These are phyloP conservation scores for Diplazon laetatorius DNA, from an alignment of 2,888 invertebrate species.

Conservation along the genomic window DNA sequence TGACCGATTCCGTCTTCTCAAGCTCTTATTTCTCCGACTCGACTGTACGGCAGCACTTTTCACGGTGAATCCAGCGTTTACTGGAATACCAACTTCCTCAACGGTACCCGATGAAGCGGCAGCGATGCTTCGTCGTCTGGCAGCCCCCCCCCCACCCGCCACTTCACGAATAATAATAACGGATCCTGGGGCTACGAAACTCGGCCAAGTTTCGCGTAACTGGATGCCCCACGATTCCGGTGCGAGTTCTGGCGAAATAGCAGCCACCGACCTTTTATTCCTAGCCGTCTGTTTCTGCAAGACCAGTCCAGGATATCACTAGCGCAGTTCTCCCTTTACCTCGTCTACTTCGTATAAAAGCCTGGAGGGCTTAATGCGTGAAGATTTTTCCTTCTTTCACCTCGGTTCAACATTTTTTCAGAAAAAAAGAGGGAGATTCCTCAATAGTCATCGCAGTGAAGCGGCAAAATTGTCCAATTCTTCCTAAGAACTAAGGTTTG, in stretches of 20 bases:
- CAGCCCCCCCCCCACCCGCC: slow-evolving; percentile 7
- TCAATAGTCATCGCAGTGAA: background rate
- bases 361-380: slow-evolving; percentile 10
- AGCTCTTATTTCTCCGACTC: slow-evolving; percentile 5
- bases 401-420: slow-evolving; percentile 8
- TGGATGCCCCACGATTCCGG: slow-evolving; percentile 23
- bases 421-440: too few species aligned
- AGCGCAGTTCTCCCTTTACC: background rate
- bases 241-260: slow-evolving; percentile 10
- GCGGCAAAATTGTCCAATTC: background rate
- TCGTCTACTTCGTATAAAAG: background rate
- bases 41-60: slow-evolving; percentile 20
- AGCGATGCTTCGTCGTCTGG: slow-evolving; percentile 4
- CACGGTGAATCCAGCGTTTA: background rate
- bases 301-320: background rate
- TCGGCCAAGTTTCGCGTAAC: slow-evolving; percentile 43
- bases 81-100: background rate
- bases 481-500: too few species aligned
- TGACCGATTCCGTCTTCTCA: slow-evolving; percentile 18
- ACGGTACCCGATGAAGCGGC: slow-evolving; percentile 1
- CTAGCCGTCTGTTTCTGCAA: slow-evolving; percentile 12
- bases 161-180: slow-evolving; percentile 39
- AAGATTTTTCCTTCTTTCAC: slow-evolving; percentile 23
- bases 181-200: slow-evolving; percentile 38
- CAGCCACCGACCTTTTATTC: background rate